Evolutionary conservation across 2,797 vertebrate genomes (phyloP).

Genomic region (Paratrypauchen microcephalus): DNA sequence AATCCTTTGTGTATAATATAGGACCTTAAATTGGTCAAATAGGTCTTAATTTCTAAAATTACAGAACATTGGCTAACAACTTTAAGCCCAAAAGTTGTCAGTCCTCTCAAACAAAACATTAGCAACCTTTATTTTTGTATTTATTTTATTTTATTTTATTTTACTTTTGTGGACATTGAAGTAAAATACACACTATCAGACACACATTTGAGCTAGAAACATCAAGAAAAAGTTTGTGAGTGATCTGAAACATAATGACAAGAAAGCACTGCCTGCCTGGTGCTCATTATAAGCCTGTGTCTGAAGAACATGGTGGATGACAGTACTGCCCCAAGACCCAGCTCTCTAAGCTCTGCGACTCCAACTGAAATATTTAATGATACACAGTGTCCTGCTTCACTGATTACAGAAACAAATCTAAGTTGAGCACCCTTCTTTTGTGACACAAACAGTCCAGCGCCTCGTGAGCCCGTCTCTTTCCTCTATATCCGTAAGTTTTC

Average conservation of each 20-base stretch:
- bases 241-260: constrained; percentile 18
- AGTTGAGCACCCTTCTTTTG: constrained; percentile 50
- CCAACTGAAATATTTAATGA: constrained; percentile 78
- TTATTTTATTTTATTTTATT: too few species aligned
- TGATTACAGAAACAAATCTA: constrained; percentile 72
- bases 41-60: too few species aligned
- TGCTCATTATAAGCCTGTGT: constrained; percentile 63
- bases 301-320: constrained; percentile 47
- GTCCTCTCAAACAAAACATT: too few species aligned
- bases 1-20: too few species aligned
- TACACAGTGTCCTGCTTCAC: constrained; percentile 69
- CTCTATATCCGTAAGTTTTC: constrained; percentile 22
- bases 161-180: not conserved
- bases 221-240: constrained; percentile 13
- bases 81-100: too few species aligned
- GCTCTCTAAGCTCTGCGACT: constrained; percentile 50
- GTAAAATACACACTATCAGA: not conserved
- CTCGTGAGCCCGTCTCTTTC: constrained; percentile 40
- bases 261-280: constrained; percentile 22
- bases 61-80: too few species aligned
- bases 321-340: constrained; percentile 56
- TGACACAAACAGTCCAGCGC: constrained; percentile 43
- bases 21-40: too few species aligned
- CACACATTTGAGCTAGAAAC: not conserved
- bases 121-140: too few species aligned